Conservation (phyloP, 2,888 invertebrate genomes). For the Dorcus parallelipipedus region DNA sequence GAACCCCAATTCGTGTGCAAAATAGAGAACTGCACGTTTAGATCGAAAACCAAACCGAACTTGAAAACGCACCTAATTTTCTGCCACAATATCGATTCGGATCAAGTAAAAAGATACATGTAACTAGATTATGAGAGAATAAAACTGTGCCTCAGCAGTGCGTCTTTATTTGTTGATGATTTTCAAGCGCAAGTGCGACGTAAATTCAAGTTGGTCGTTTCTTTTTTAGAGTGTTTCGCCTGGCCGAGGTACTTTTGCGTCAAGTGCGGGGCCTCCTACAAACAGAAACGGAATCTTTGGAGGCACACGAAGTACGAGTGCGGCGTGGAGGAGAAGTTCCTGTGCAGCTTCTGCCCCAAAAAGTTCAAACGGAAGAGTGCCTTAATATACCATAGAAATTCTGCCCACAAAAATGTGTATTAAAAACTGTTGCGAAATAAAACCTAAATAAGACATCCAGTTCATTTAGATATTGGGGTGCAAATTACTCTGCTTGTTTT, state of each 20-base stretch:
- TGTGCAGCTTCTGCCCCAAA: constrained; percentile 1
- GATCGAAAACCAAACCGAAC: constrained; percentile 12
- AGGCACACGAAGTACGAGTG: constrained; percentile 38
- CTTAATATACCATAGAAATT: background rate
- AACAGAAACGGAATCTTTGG: constrained; percentile 26
- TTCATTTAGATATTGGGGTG: no score
- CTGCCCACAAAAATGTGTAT: background rate
- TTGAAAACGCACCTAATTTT: constrained; percentile 8
- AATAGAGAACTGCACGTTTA: constrained; percentile 6
- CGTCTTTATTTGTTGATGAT: no score
- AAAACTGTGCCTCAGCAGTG: no score
- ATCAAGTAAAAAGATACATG: constrained; percentile 5
- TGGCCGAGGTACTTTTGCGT: constrained; percentile 12
- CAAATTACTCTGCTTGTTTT: no score
- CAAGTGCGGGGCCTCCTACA: constrained; percentile 21
- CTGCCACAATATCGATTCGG: constrained; percentile 4
- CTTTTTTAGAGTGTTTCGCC: constrained; percentile 10
- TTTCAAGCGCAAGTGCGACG: background rate
- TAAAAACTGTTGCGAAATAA: no score
- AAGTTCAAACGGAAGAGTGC: constrained; percentile 7
- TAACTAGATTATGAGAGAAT: background rate
- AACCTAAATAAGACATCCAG: no score
- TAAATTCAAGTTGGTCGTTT: constrained; percentile 4
- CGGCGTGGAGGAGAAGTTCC: constrained; percentile 32
- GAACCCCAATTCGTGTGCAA: constrained; percentile 27